Evolutionary conservation across 2,888 invertebrate genomes (phyloP).

Genomic region (Gonocerus acuteangulatus): DNA sequence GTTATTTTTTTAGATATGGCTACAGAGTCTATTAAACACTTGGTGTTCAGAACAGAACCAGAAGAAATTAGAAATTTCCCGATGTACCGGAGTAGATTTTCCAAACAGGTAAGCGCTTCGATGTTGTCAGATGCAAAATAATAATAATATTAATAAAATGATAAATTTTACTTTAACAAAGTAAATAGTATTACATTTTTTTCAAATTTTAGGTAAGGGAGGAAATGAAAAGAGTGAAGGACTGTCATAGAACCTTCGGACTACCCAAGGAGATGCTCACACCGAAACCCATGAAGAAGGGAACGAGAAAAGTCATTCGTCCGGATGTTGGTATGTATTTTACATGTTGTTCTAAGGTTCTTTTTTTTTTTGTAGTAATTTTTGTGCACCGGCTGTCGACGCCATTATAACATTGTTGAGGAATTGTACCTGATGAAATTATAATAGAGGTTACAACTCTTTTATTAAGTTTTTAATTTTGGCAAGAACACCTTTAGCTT

Average conservation of each 20-base stretch:
- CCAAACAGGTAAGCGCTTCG: slow-evolving; percentile 40
- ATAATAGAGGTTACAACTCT: too few relatives aligned
- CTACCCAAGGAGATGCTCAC: slow-evolving; percentile 47
- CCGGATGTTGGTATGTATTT: slow-evolving; percentile 38
- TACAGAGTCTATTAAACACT: slow-evolving; percentile 29
- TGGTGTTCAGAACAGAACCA: slow-evolving; percentile 33
- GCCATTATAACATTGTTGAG: too few relatives aligned
- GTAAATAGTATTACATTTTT: not conserved
- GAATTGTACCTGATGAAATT: too few relatives aligned
- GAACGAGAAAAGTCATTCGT: slow-evolving; percentile 47
- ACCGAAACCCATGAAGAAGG: slow-evolving; percentile 56
- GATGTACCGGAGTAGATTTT: slow-evolving; percentile 50
- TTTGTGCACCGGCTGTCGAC: too few relatives aligned
- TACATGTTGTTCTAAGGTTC: too few relatives aligned
- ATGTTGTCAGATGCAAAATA: not conserved
- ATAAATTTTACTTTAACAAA: not conserved
- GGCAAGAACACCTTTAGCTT: too few relatives aligned
- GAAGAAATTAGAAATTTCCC: slow-evolving; percentile 42
- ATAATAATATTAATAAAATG: not conserved
- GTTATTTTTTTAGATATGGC: slow-evolving; percentile 18
- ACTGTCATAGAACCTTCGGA: slow-evolving; percentile 54
- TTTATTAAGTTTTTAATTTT: too few relatives aligned
- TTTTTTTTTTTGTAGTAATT: too few relatives aligned
- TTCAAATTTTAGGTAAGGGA: slow-evolving; percentile 38
- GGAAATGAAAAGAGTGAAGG: slow-evolving; percentile 43